Base-by-base conservation (phyloP, 2,113 vertebrate genomes). In the Gallinago media region DNA sequence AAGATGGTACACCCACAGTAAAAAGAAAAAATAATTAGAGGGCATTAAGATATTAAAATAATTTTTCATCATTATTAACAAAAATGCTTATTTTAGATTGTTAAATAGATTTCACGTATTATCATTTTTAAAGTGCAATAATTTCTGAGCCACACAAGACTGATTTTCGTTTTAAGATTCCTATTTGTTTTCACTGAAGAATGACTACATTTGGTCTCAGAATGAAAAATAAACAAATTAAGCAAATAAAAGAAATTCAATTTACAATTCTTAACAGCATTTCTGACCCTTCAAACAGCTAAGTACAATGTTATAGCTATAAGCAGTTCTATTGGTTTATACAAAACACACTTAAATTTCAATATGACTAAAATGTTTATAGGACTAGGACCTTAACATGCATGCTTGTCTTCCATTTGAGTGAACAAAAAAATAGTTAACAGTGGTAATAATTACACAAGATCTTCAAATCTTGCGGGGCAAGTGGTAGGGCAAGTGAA, bases 101-200 rank as follows among this genome's bases (percentile, higher is more conserved):
- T 89, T 78, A 97, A 96, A 74, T 96, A 36, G 70, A 95, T 95
- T 97, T 95, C 59, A 94, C 81, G 47, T 71, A 32, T 83, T 94
- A 96, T 94, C 74, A 56, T 91, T 96, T 84, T 82, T 50, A 94
- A 85, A 92, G 40, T 84, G 72, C 40, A 83, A 88, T 96, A 92
- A 97, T 96, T 98, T 97, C 73, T 96, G 85, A 97, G 95, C 93
- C 89, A 96, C 96, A 96, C 91, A 98, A 98, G 97, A 97, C 88
- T 97, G 96, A 94, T 97, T 97, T 98, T 97, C 94, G 85, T 76
- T 93, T 88, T 93, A 97, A 97, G 73, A 73, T 82, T 96, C 92
- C 87, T 98, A 91, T 89, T 97, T 97, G 68, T 96, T 97, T 97
- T 97, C 83, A 94, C 29, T 97, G 86, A 96, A 98, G 92, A 97